phyloP scores from a whole-genome alignment of 2,113 vertebrate genomes.

The Steatornis caripensis region DNA sequence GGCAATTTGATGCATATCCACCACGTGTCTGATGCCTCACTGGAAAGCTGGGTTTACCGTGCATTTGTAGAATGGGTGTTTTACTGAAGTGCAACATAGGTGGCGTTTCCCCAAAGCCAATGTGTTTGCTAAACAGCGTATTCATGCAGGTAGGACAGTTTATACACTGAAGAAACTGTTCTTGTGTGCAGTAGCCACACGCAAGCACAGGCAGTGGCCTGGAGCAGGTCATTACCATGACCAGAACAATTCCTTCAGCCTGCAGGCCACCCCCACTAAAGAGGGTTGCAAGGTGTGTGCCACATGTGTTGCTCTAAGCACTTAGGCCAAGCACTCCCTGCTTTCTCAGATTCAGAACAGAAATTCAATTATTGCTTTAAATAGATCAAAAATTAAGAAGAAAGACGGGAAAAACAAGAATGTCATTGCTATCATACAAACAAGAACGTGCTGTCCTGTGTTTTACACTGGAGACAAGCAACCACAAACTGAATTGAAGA shows the following conservation, averaged over 20 bases:
- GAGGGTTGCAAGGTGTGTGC: neutral
- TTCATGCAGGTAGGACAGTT: neutral
- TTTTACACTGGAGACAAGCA: neutral
- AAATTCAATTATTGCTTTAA: neutral
- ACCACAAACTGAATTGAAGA: neutral
- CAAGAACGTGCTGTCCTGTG: neutral
- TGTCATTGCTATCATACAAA: neutral
- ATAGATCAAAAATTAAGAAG: neutral
- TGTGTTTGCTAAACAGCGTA: neutral
- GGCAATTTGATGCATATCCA: fast-evolving
- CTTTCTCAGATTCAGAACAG: neutral
- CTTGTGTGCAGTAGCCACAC: fast-evolving
- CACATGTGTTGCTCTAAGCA: neutral
- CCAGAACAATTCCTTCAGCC: neutral
- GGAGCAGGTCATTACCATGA: neutral
- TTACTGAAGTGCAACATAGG: neutral
- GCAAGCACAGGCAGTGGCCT: neutral
- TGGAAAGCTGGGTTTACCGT: neutral
- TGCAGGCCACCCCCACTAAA: neutral
- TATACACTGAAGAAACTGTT: neutral
- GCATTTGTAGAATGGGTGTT: neutral
- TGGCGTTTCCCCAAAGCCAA: neutral
- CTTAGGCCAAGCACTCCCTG: neutral
- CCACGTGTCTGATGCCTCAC: neutral
- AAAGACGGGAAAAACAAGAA: neutral